Evolutionary conservation across 2,113 vertebrate species (phyloP).

Genomic region (Rhipidura dahli): DNA sequence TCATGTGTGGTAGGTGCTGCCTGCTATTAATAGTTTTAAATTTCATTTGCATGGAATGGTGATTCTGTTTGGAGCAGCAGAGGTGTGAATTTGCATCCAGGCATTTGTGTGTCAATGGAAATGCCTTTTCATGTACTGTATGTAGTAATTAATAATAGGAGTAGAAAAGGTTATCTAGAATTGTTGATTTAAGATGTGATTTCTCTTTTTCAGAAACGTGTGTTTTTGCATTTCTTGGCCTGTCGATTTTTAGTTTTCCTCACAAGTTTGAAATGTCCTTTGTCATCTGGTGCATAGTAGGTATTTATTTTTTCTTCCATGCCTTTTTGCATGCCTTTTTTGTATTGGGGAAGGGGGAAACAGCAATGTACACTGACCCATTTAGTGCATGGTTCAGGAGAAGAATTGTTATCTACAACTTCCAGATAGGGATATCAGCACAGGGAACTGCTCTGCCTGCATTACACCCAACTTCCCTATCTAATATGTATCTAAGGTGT

Average conservation of each 20-base stretch:
- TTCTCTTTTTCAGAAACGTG: slow-evolving; percentile 89
- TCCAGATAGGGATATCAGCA: background rate
- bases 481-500: background rate
- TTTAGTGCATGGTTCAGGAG: background rate
- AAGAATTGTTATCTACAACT: background rate
- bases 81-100: background rate
- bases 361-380: fast-evolving
- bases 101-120: background rate
- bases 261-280: slow-evolving; percentile 99
- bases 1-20: slow-evolving; percentile 89
- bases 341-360: background rate
- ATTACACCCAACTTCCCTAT: background rate
- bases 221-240: slow-evolving; percentile 96
- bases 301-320: slow-evolving; percentile 67
- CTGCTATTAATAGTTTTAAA: background rate
- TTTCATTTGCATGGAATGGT: background rate
- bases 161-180: background rate
- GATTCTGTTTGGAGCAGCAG: background rate
- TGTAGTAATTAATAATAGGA: background rate
- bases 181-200: background rate
- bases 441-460: background rate
- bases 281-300: slow-evolving; percentile 99
- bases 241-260: slow-evolving; percentile 98
- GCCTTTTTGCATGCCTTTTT: background rate
- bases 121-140: background rate